phyloP scores from a whole-genome alignment of 2,797 vertebrate species.

The Rhinogobio ventralis region DNA sequence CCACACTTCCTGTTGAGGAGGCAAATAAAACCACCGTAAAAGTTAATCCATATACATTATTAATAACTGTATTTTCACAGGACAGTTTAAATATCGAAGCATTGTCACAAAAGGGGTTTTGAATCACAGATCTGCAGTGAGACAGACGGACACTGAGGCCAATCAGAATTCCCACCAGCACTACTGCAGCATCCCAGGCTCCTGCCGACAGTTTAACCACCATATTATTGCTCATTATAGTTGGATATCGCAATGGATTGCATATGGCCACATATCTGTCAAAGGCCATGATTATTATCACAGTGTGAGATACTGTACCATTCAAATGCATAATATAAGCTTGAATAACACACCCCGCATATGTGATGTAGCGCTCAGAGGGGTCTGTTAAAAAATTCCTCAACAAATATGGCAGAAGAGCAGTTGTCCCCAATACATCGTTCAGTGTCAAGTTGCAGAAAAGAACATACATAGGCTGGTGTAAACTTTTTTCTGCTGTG shows the following conservation, averaged over 20 bases:
- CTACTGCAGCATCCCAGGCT: conserved; percentile 60
- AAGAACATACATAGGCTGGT: conserved; percentile 83
- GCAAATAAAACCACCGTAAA: conserved; percentile 69
- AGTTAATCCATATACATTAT: neutral
- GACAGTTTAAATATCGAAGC: neutral
- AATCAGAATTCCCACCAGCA: conserved; percentile 72
- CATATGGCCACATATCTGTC: conserved; percentile 85
- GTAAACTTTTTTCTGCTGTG: conserved; percentile 67
- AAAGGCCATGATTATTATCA: conserved; percentile 83
- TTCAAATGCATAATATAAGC: conserved; percentile 68
- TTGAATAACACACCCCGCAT: neutral
- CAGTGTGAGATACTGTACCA: conserved; percentile 74
- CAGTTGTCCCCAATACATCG: conserved; percentile 75
- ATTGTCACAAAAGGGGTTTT: neutral
- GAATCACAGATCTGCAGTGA: conserved; percentile 37
- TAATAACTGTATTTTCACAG: neutral
- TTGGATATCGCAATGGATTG: conserved; percentile 75
- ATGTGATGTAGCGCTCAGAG: conserved; percentile 73
- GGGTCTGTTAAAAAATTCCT: conserved; percentile 70
- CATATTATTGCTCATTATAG: conserved; percentile 70
- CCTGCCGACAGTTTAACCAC: conserved; percentile 69
- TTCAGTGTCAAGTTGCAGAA: conserved; percentile 80
- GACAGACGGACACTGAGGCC: conserved; percentile 74
- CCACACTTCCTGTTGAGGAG: conserved; percentile 66
- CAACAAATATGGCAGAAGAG: conserved; percentile 74